Evolutionary conservation across 2,797 vertebrate species (phyloP), one percentile per base, ranked within the genome.

Genomic region (Pyrocephalus nanus): DNA sequence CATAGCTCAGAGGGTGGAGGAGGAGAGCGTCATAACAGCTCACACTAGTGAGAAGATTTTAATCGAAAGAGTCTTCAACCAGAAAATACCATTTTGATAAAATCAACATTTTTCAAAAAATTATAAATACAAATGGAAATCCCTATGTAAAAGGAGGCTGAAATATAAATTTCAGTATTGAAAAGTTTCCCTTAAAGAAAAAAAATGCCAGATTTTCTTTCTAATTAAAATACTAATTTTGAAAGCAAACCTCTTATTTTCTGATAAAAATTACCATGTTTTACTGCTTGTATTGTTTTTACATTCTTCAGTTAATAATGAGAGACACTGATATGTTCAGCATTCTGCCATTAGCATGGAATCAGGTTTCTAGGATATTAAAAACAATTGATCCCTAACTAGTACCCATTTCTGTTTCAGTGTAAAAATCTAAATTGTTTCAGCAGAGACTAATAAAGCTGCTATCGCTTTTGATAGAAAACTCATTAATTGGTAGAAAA

Each of bases 1-100:
- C 88, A 88, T 38, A 67, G 60, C 80, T 95, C 81, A 80, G 77
- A 92, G 67, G 71, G 45, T 66, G 60, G 88, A 90, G 88, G 77
- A 93, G 66, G 58, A 93, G 34, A 92, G 74, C 83, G 80, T 95
- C 65, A 58, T 71, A 86, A 92, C 87, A 96, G 78, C 78, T 91
- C 87, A 86, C 74, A 80, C 36, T 69, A 84, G 57, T 77, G 67
- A 58, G 50, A 95, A 95, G 88, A 93, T 86, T 90, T 92, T 86
- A 85, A 96, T 87, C 1, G 13, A 93, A 95, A 92, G 51, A 81
- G 25, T 79, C 78, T 94, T 92, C 83, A 94, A 69, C 27, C 30
- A 76, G 60, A 93, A 95, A 95, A 94, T 53, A 74, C 12, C 76
- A 75, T 69, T 93, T 89, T 36, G 26, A 92, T 88, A 93, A 93